Conservation (phyloP, 2,797 vertebrate genomes). For the Meriones psammophilus region DNA sequence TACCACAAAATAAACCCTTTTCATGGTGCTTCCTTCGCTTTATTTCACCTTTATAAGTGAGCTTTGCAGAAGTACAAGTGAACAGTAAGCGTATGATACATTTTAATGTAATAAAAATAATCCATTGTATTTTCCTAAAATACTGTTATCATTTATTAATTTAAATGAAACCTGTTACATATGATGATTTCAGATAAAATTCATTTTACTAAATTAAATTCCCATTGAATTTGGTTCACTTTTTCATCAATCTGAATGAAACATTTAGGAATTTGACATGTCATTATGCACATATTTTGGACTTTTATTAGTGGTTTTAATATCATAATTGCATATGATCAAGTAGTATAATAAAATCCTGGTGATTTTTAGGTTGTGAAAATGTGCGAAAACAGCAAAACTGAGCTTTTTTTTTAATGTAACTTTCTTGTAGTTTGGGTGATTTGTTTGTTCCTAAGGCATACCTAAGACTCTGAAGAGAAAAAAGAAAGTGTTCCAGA, state of each 20-base stretch:
- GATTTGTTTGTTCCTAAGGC: neutral
- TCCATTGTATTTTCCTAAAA: neutral
- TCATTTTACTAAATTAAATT: slow-evolving; percentile 39
- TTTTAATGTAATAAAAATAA: slow-evolving; percentile 42
- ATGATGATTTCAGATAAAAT: neutral
- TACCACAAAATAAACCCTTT: neutral
- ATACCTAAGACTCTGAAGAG: neutral
- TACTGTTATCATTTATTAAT: neutral
- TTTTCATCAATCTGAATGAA: neutral
- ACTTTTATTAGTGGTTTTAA: slow-evolving; percentile 27
- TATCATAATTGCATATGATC: neutral
- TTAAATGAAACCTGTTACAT: neutral
- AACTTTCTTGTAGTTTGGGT: neutral
- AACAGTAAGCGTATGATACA: neutral
- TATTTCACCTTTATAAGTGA: slow-evolving; percentile 13
- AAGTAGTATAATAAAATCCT: neutral
- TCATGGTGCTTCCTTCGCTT: neutral
- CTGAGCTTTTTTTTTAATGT: neutral
- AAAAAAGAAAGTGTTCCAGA: neutral
- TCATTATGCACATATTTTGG: neutral
- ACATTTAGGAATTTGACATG: neutral
- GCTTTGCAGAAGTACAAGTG: neutral
- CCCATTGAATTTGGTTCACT: neutral
- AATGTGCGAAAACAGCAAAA: neutral
- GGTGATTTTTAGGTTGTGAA: neutral